Evolutionary conservation across 2,797 vertebrate species (phyloP), one percentile per base, ranked within the genome.

Genomic region (Phyllotis vaccarum): DNA sequence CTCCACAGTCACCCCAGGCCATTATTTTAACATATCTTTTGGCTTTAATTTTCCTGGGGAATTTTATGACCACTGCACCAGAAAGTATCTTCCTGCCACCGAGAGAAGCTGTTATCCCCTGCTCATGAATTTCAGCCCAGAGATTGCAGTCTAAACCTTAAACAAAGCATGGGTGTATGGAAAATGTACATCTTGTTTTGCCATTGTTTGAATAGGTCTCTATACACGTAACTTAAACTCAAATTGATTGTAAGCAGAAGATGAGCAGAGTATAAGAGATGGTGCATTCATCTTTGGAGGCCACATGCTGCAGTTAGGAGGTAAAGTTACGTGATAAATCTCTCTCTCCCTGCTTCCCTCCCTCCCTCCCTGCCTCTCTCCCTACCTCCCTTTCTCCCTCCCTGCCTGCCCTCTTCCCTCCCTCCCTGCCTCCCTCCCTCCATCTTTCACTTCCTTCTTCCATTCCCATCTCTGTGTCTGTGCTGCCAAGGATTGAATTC

Each of bases 361-460:
- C 19, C 16, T 10, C 1, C 19, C 22, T 27, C 4, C 6, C 19
- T 21, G 1, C 9, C 3, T 3, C 12, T 29, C 0, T 46, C 40
- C 6, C 0, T 43, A 11, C 6, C 3, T 27, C 5, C 14, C 43
- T 19, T 3, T 19, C 14, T 34, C 0, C 34, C 11, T 79, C 29
- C 17, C 10, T n/a, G n/a, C 17, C 27, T 19, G 1, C 31, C 29
- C 17, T 0, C 31, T 16, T 34, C 1, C 19, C 16, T 10, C 1
- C 19, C 22, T 27, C 4, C 6, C 19, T 21, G 1, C 9, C 3
- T 3, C 12, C 16, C 0, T 46, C 40, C 6, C 0, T 43, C 6
- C 3, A n/a, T n/a, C n/a, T n/a, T n/a, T 27, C 5, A 7, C 43
- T 19, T 3, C 17, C 14, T 34, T 0, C 34, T 11, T 79, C 29